phyloP scores from a whole-genome alignment of 2,888 invertebrate genomes.

The Patella pellucida region DNA sequence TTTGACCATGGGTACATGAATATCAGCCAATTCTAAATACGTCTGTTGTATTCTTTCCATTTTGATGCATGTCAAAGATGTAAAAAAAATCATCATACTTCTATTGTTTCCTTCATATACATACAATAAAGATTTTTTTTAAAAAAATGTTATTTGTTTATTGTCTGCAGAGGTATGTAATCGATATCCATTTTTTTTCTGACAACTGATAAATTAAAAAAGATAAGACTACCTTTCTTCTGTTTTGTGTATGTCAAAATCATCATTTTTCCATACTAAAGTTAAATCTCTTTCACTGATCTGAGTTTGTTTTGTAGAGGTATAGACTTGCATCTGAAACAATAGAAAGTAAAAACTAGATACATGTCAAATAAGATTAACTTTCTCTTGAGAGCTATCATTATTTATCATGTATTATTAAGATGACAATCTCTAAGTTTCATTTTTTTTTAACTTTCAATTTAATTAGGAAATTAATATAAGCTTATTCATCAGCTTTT shows the following conservation, averaged over 20 bases:
- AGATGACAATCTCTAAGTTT: neutral
- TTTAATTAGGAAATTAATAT: neutral
- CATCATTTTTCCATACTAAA: constrained; percentile 58
- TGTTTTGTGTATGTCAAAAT: constrained; percentile 49
- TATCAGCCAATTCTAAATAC: too few relatives aligned
- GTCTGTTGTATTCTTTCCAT: too few relatives aligned
- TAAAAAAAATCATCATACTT: too few relatives aligned
- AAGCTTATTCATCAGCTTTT: neutral
- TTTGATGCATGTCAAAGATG: too few relatives aligned
- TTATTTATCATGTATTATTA: neutral
- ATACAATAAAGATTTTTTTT: neutral
- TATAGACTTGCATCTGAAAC: constrained; percentile 58
- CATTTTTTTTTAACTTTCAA: neutral
- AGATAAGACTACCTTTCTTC: constrained; percentile 44
- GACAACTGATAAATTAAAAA: neutral
- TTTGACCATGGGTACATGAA: too few relatives aligned
- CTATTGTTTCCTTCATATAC: too few relatives aligned
- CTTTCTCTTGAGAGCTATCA: neutral
- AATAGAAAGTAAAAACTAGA: constrained; percentile 16
- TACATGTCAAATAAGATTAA: constrained; percentile 18
- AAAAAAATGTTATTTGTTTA: neutral
- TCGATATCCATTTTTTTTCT: constrained; percentile 4
- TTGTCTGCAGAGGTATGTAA: constrained; percentile 16
- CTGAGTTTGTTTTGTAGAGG: constrained; percentile 44
- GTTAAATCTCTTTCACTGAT: constrained; percentile 39